Evolutionary conservation across 2,888 invertebrate genomes (phyloP).

Genomic region (Ophion slaviceki): DNA sequence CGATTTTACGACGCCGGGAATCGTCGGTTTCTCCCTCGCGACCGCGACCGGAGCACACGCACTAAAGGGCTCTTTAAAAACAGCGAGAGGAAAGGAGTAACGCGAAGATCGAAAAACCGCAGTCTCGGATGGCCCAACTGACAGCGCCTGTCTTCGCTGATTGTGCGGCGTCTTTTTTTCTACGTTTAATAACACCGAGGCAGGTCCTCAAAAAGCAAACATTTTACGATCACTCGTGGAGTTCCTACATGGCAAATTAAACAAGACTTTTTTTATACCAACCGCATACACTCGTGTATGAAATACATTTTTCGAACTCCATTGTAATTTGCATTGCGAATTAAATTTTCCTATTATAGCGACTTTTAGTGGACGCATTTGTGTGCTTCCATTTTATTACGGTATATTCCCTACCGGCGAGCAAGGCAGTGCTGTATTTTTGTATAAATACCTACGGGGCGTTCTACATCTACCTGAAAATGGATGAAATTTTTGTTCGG

Average conservation of each 20-base stretch:
- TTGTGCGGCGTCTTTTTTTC: slow-evolving; percentile 40
- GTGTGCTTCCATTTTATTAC: slow-evolving; percentile 40
- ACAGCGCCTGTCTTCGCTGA: slow-evolving; percentile 60
- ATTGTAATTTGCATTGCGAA: slow-evolving; percentile 33
- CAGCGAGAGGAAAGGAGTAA: slow-evolving; percentile 16
- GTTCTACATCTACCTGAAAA: not conserved
- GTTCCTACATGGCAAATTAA: slow-evolving; percentile 47
- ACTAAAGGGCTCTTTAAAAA: slow-evolving; percentile 32
- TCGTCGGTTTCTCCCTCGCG: slow-evolving; percentile 49
- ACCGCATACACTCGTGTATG: not conserved
- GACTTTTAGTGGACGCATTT: slow-evolving; percentile 5
- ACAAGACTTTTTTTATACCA: slow-evolving; percentile 45
- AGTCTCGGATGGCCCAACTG: slow-evolving; percentile 44
- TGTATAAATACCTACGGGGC: not conserved
- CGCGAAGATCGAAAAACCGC: slow-evolving; percentile 51
- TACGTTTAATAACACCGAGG: slow-evolving; percentile 9
- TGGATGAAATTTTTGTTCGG: too few relatives aligned
- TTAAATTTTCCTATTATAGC: slow-evolving; percentile 17
- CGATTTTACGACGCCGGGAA: slow-evolving; percentile 62
- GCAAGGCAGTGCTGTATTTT: not conserved
- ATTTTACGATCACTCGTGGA: slow-evolving; percentile 57
- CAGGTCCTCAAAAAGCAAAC: slow-evolving; percentile 20
- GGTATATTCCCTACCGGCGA: slow-evolving; percentile 32
- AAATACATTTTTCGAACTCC: slow-evolving; percentile 13
- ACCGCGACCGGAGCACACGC: slow-evolving; percentile 34